These are phyloP conservation scores for Halesus radiatus DNA, from an alignment of 1,140 invertebrate genomes.

Conservation along the genomic window DNA sequence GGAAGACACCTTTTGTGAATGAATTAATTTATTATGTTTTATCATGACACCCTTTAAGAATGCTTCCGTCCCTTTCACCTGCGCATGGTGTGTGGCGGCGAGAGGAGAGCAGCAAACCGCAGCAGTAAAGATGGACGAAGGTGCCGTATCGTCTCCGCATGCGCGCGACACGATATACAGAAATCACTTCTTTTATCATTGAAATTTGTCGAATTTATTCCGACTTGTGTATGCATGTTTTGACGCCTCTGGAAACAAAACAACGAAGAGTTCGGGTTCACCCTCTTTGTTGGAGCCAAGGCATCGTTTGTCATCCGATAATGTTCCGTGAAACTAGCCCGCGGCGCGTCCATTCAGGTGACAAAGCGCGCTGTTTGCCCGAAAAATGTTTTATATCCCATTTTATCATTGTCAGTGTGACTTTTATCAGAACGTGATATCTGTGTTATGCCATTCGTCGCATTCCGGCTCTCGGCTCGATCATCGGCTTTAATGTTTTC, in stretches of 20 bases:
- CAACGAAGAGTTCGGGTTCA: slow-evolving; percentile 27
- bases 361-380: slow-evolving; percentile 49
- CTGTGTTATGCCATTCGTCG: slow-evolving; percentile 51
- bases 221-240: slow-evolving; percentile 45
- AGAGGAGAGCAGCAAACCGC: background rate
- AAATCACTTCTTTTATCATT: slow-evolving; percentile 53
- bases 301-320: slow-evolving; percentile 37
- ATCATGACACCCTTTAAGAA: slow-evolving; percentile 45
- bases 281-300: slow-evolving; percentile 29
- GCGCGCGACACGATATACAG: slow-evolving; percentile 35
- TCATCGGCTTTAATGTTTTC: background rate
- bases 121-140: slow-evolving; percentile 11
- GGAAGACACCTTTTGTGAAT: slow-evolving; percentile 48
- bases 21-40: slow-evolving; percentile 55
- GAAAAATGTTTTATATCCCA: slow-evolving; percentile 51
- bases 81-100: background rate
- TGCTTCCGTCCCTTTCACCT: background rate
- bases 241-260: slow-evolving; percentile 46
- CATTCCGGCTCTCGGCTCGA: slow-evolving; percentile 29
- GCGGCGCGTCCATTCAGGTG: slow-evolving; percentile 49
- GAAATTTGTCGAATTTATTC: slow-evolving; percentile 55
- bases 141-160: slow-evolving; percentile 28
- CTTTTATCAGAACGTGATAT: slow-evolving; percentile 54
- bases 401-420: slow-evolving; percentile 56
- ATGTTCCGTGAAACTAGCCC: slow-evolving; percentile 55